Percentiles rank a stretch among this genome's conserved stretches.
phyloP scores from a whole-genome alignment of 2,797 vertebrate genomes.

The Kryptopterus vitreolus region DNA sequence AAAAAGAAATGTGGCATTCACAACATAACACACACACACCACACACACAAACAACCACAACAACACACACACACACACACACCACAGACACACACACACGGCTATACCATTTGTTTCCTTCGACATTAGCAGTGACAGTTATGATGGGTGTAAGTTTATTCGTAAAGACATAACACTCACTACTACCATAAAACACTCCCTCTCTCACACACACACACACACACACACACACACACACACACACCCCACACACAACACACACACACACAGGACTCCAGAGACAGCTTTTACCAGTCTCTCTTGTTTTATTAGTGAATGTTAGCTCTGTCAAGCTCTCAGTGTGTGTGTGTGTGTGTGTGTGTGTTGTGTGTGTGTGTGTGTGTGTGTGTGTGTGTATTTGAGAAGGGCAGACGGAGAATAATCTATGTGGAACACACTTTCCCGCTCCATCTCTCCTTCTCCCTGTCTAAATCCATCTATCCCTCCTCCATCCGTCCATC shows the following conservation, averaged over 20 bases:
- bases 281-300: neutral
- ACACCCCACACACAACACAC: slow-evolving; percentile 16
- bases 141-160: neutral
- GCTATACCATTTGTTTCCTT: slow-evolving; percentile 2
- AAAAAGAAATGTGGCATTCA: neutral
- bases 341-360: neutral
- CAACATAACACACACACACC: neutral
- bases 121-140: slow-evolving; percentile 1
- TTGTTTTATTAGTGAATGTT: slow-evolving; percentile 4
- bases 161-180: neutral
- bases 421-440: slow-evolving; percentile 12
- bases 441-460: neutral
- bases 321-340: neutral
- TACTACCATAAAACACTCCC: too few species aligned
- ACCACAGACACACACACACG: neutral
- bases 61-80: neutral
- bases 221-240: neutral
- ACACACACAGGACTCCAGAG: slow-evolving; percentile 12
- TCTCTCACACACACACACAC: too few species aligned
- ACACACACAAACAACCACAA: neutral
- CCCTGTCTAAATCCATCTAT: slow-evolving; percentile 11
- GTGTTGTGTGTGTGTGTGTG: slow-evolving; percentile 14
- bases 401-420: slow-evolving; percentile 7
- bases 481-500: slow-evolving; percentile 3
- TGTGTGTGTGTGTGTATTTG: neutral